Evolutionary conservation across 2,113 vertebrate genomes (phyloP).

Genomic region (Stercorarius parasiticus): DNA sequence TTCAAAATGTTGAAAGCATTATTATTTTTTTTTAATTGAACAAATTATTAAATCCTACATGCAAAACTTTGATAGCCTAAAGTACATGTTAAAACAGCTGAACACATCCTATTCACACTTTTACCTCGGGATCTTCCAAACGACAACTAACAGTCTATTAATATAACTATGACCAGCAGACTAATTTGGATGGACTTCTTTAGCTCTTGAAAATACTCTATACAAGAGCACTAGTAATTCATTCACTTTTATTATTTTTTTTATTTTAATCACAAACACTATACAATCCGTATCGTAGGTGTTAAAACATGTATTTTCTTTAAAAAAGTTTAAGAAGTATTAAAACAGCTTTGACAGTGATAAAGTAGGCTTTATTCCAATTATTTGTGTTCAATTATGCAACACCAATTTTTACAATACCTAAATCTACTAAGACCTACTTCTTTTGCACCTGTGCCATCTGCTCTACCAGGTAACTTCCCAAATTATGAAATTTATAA

Average conservation of each 20-base stretch:
- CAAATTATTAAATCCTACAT: constrained; percentile 86
- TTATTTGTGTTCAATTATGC: constrained; percentile 64
- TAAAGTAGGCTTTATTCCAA: constrained; percentile 74
- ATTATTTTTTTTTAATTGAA: constrained; percentile 78
- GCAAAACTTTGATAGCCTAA: constrained; percentile 82
- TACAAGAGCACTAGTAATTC: constrained; percentile 73
- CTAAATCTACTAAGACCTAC: constrained; percentile 72
- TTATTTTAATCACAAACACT: constrained; percentile 79
- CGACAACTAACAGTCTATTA: constrained; percentile 78
- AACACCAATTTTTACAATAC: constrained; percentile 67
- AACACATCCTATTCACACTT: constrained; percentile 86
- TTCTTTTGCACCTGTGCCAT: constrained; percentile 66
- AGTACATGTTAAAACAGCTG: constrained; percentile 82
- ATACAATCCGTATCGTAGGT: constrained; percentile 69
- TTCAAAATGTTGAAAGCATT: constrained; percentile 76
- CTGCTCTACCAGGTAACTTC: constrained; percentile 56
- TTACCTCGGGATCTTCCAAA: constrained; percentile 78
- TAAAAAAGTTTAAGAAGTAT: constrained; percentile 77
- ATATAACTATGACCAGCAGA: constrained; percentile 78
- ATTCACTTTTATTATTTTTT: constrained; percentile 61
- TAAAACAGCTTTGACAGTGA: constrained; percentile 76
- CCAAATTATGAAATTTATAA: constrained; percentile 65
- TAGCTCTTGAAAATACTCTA: constrained; percentile 74
- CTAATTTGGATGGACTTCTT: constrained; percentile 69
- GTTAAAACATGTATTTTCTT: constrained; percentile 75